Evolutionary conservation across 2,113 vertebrate genomes (phyloP), one percentile per base, ranked within the genome.

Genomic region (Tichodroma muraria): DNA sequence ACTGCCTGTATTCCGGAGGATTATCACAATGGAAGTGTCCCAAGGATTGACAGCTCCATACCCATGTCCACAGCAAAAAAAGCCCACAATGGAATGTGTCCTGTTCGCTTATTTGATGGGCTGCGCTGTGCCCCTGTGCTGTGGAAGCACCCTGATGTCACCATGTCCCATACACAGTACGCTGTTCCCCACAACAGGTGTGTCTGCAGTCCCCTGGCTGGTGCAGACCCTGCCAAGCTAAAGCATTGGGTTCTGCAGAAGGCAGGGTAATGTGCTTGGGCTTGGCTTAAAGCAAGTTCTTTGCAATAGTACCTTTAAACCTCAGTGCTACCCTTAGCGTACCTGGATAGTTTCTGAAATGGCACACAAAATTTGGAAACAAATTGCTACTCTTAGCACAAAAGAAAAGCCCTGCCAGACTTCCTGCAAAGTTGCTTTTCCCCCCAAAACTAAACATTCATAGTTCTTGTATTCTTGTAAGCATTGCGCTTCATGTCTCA

Each of bases 11-110:
- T 92, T 72, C 47, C 0, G 0, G 61, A 88, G 93, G 88, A 93
- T 91, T 95, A 80, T 94, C 88, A 85, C 94, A 94, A 61, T 93
- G 90, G 91, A 94, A 94, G 71, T 1, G 6, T 84, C 85, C 89
- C 82, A 93, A 88, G 72, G 82, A 94, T 53, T 95, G 92, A 91
- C 96, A 94, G 95, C 69, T 95, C 95, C 66, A 85, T 95, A 91
- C 30, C 53, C 87, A 72, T 90, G 89, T 77, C 87, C 63, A 2
- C 81, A 95, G 96, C 91, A 95, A 88, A 94, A 94, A 93, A 87
- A 85, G 38, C 59, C 75, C 59, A 89, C 68, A 82, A 85, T 88
- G 89, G 89, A 95, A 89, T 92, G 84, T 89, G 93, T 94, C 93
- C 92, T 0, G 57, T 90, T 83, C 9, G 85, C 94, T 92, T 83